Conservation (phyloP, 1,140 invertebrate species). For the Danaus plexippus region DNA sequence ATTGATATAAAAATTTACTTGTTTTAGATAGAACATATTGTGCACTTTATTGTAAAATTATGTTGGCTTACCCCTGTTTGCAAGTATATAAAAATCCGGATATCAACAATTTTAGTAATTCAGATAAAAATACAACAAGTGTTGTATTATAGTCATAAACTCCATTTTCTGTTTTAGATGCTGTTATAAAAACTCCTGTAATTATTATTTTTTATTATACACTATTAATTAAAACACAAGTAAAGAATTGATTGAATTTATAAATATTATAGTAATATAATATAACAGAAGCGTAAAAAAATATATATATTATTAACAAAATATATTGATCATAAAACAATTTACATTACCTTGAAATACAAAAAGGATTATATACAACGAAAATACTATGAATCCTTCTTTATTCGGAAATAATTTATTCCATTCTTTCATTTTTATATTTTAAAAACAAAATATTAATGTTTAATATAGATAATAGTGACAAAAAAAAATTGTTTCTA, state of each 20-base stretch:
- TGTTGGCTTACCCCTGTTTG: slow-evolving; percentile 73
- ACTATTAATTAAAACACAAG: slow-evolving; percentile 1
- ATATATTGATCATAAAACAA: slow-evolving; percentile 1
- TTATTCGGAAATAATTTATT: slow-evolving; percentile 86
- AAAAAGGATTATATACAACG: slow-evolving; percentile 80
- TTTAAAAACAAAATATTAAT: slow-evolving; percentile 4
- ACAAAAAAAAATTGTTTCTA: neutral
- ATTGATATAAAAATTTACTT: too few species aligned
- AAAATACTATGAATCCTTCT: slow-evolving; percentile 83
- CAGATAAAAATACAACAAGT: slow-evolving; percentile 89
- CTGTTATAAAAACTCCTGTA: slow-evolving; percentile 91
- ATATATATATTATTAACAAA: slow-evolving; percentile 2
- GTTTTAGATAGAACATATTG: too few species aligned
- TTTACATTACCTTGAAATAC: slow-evolving; percentile 58
- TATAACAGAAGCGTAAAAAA: neutral
- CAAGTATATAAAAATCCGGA: slow-evolving; percentile 81
- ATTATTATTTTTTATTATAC: slow-evolving; percentile 1
- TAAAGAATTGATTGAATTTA: slow-evolving; percentile 7
- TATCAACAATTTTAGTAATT: slow-evolving; percentile 86
- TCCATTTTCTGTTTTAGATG: slow-evolving; percentile 86
- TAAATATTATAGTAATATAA: slow-evolving; percentile 2
- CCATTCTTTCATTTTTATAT: slow-evolving; percentile 26
- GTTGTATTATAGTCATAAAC: slow-evolving; percentile 91
- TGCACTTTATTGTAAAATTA: too few species aligned
- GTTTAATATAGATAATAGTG: neutral